phyloP scores from a whole-genome alignment of 1,140 invertebrate species.

The Tetramorium parvispinum region DNA sequence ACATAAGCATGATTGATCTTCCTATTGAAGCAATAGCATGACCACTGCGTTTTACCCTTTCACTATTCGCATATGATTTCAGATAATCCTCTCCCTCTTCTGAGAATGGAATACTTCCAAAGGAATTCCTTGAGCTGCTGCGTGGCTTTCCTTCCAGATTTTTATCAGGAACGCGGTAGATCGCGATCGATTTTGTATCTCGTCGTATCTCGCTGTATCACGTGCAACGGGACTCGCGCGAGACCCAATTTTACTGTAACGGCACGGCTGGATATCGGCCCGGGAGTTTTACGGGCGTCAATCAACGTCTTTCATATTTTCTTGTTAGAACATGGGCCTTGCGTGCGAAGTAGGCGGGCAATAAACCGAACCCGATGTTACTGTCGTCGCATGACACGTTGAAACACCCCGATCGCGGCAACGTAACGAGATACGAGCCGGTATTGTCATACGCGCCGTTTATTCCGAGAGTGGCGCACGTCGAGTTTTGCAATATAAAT shows the following conservation, averaged over 20 bases:
- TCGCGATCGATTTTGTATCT: constrained; percentile 25
- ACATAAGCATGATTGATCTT: neutral
- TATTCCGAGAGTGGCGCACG: constrained; percentile 11
- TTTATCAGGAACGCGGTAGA: neutral
- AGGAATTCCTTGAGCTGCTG: neutral
- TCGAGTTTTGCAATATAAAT: constrained; percentile 23
- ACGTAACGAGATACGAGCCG: constrained; percentile 37
- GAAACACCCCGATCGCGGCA: constrained; percentile 39
- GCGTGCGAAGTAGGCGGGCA: constrained; percentile 35
- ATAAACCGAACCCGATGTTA: constrained; percentile 45
- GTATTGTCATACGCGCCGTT: constrained; percentile 38
- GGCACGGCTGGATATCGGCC: constrained; percentile 31
- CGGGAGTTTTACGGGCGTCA: constrained; percentile 49
- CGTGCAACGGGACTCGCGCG: constrained; percentile 29
- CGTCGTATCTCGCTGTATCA: constrained; percentile 5
- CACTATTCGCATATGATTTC: neutral
- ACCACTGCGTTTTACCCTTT: neutral
- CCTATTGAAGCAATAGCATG: neutral
- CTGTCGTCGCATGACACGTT: constrained; percentile 43
- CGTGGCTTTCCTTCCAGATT: neutral
- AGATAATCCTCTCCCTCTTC: neutral
- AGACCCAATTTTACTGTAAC: constrained; percentile 61
- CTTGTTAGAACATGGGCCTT: constrained; percentile 33
- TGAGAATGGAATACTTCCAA: neutral
- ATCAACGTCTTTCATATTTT: constrained; percentile 57